Base-by-base conservation (phyloP, 2,888 invertebrate genomes). In the Steinernema carpocapsae region DNA sequence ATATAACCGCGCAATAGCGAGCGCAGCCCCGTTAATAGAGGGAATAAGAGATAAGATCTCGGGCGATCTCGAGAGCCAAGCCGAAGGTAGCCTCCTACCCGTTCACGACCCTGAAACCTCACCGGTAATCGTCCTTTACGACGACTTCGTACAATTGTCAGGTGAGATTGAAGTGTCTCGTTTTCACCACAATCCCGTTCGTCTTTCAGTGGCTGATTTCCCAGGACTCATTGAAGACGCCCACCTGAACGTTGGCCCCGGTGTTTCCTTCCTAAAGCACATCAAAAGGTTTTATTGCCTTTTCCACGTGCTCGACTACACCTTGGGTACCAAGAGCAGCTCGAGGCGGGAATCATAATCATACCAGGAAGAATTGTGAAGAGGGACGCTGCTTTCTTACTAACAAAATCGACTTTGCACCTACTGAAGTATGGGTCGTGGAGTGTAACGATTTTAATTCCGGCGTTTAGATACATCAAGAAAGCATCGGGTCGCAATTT, bases 71-170 rank as follows among this genome's bases (percentile, higher is more conserved):
- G 0, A 89, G 95, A 71, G 95, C 96, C 0, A 90, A 93, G 51
- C 95, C 96, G 0, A 93, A 93, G 87, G 92, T 96, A 0, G 96
- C 95, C 0, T 91, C 94, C 0, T 94, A 97, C 88, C 94, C 95
- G 0, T 97, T 97, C 87, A 97, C 96, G 0, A 97, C 96, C 0
- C 88, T 94, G 0, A 91, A 91, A 74, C 95, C 95, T 0, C 92
- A 95, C 86, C 96, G 32, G 96, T 96, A 32, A 92, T 94, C 88
- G 91, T 97, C 0, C 92, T 92, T 24, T 97, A 93, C 87, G 93
- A 93, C 81, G 96, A 97, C 88, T 92, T 93, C 84, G 93, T 93
- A 84, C 95, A 95, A 89, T 89, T 94, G 74, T 91, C 93, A 83
- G 91, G 92, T 92, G 88, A 22, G 71, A 52, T 75, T 14, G 19